Percentiles rank a stretch among this genome's conserved stretches.
Evolutionary conservation across 1,140 invertebrate species (phyloP).

Genomic region (Periplaneta americana): DNA sequence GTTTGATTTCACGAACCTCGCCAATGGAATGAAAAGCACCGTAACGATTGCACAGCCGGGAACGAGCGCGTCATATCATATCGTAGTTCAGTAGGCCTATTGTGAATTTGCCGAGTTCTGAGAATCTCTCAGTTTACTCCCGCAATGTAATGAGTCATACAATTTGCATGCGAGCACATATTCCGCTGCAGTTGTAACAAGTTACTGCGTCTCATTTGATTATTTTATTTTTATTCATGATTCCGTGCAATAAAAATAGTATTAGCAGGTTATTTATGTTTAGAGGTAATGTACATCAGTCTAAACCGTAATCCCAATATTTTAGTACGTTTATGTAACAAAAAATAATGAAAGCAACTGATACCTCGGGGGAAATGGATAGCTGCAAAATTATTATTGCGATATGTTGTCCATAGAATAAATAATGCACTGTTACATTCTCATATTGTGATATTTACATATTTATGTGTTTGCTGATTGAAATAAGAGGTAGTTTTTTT

Average conservation of each 20-base stretch:
- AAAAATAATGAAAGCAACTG: not conserved
- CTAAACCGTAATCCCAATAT: not conserved
- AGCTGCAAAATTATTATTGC: not conserved
- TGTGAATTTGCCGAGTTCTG: too few relatives aligned
- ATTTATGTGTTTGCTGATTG: not conserved
- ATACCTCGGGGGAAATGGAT: not conserved
- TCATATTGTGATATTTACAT: not conserved
- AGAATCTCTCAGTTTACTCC: too few relatives aligned
- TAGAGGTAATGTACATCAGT: not conserved
- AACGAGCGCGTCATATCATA: too few relatives aligned
- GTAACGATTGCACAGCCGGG: too few relatives aligned
- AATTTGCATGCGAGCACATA: too few relatives aligned
- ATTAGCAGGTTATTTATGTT: not conserved
- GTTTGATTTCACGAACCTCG: too few relatives aligned
- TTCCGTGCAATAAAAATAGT: not conserved
- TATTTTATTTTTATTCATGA: not conserved
- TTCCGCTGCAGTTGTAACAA: too few relatives aligned
- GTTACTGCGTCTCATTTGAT: too few relatives aligned
- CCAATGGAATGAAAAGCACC: too few relatives aligned
- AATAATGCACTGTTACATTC: not conserved
- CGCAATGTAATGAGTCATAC: too few relatives aligned
- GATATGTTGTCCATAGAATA: not conserved
- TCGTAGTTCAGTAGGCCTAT: too few relatives aligned
- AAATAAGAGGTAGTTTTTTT: not conserved
- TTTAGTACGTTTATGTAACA: not conserved